Evolutionary conservation across 1,140 invertebrate species (phyloP).

Genomic region (Anoplophora glabripennis): DNA sequence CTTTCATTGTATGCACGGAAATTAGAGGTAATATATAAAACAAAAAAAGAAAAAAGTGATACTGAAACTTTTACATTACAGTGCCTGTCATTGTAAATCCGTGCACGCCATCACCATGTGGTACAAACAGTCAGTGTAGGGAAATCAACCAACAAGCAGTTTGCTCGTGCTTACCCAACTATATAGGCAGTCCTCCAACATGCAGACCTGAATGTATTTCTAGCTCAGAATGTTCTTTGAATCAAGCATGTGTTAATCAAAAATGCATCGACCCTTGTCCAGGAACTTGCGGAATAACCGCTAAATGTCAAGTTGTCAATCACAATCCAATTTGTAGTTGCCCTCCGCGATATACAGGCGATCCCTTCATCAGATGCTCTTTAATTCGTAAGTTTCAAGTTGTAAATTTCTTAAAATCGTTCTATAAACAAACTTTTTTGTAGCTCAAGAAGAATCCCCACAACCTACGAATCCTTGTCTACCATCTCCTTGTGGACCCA

Average conservation of each 20-base stretch:
- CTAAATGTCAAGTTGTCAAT: conserved; percentile 67
- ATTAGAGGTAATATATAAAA: conserved; percentile 24
- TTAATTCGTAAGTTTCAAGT: conserved; percentile 49
- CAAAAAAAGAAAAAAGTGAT: conserved; percentile 17
- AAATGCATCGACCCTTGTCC: conserved; percentile 69
- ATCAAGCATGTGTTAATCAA: conserved; percentile 60
- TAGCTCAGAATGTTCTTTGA: conserved; percentile 59
- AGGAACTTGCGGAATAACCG: conserved; percentile 69
- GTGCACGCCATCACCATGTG: conserved; percentile 56
- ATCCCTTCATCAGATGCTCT: conserved; percentile 64
- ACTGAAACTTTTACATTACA: conserved; percentile 20
- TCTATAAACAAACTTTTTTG: conserved; percentile 1
- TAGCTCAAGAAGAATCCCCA: conserved; percentile 27
- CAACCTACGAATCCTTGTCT: conserved; percentile 64
- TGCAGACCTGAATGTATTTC: conserved; percentile 64
- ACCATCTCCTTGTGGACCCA: conserved; percentile 79
- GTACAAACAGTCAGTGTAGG: conserved; percentile 69
- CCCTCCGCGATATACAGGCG: conserved; percentile 62
- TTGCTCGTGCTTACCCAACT: conserved; percentile 63
- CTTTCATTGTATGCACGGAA: conserved; percentile 55
- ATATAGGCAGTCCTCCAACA: conserved; percentile 59
- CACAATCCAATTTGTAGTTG: conserved; percentile 73
- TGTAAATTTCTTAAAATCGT: too few relatives aligned
- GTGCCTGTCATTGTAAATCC: conserved; percentile 45
- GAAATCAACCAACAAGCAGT: conserved; percentile 65